These are phyloP conservation scores for Cosmopolites sordidus DNA, from an alignment of 2,888 invertebrate species.

Conservation along the genomic window DNA sequence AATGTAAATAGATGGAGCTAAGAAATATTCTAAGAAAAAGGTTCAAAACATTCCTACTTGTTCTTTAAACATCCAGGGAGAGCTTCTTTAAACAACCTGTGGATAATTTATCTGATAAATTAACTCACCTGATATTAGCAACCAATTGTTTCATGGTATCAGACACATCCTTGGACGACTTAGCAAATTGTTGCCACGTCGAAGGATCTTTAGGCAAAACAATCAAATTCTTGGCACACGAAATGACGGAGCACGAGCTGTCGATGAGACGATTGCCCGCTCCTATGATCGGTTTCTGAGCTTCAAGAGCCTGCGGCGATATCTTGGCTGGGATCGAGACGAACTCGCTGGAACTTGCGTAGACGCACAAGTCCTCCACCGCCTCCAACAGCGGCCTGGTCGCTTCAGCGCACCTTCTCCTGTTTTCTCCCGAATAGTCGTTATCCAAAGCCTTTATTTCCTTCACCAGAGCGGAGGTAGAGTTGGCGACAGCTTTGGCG, in stretches of 20 bases:
- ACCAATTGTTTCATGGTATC: constrained; percentile 95
- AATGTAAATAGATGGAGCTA: too few species aligned
- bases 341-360: constrained; percentile 92
- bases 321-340: constrained; percentile 89
- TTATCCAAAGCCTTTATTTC: constrained; percentile 88
- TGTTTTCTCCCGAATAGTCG: constrained; percentile 74
- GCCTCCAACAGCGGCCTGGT: constrained; percentile 82
- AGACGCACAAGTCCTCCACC: constrained; percentile 86
- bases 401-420: constrained; percentile 68
- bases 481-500: constrained; percentile 95
- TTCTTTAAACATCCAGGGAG: too few species aligned
- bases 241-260: constrained; percentile 86
- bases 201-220: constrained; percentile 85
- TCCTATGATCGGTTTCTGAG: constrained; percentile 83
- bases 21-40: too few species aligned
- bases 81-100: too few species aligned
- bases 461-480: constrained; percentile 89
- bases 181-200: constrained; percentile 91
- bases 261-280: constrained; percentile 76
- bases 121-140: constrained; percentile 72
- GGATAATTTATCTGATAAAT: not conserved
- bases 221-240: constrained; percentile 83
- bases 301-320: constrained; percentile 73
- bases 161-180: constrained; percentile 91
- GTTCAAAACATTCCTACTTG: too few species aligned